Conservation (phyloP, 2,797 vertebrate species). For the Muscicapa comitata region DNA sequence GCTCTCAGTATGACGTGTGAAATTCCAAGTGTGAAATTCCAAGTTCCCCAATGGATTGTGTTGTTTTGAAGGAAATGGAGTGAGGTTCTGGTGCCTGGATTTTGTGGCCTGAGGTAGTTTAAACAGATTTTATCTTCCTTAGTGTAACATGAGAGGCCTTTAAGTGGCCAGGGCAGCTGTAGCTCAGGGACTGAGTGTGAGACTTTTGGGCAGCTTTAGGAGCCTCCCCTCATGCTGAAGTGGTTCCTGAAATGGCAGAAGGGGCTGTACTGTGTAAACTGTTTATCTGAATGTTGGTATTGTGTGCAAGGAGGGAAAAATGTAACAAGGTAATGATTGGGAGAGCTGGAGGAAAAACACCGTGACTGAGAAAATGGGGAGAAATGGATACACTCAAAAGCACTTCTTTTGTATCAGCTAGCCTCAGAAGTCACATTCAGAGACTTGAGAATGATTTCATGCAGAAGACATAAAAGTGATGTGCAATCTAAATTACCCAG, state of each 20-base stretch:
- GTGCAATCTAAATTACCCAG: background rate
- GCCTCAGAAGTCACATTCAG: background rate
- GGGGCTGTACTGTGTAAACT: background rate
- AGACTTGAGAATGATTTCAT: background rate
- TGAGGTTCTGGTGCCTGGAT: background rate
- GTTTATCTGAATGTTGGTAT: background rate
- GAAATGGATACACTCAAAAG: background rate
- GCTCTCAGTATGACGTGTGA: background rate
- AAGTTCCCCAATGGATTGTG: background rate
- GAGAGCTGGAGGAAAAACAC: background rate
- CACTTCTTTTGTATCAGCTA: background rate
- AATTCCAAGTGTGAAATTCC: constrained; percentile 51
- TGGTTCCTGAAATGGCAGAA: background rate
- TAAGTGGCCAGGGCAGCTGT: background rate
- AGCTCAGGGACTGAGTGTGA: background rate
- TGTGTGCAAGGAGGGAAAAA: background rate
- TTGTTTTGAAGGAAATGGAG: background rate
- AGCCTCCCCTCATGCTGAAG: background rate
- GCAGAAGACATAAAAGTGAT: background rate
- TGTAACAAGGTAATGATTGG: rapidly evolving
- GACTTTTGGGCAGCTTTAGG: background rate
- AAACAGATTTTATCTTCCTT: background rate
- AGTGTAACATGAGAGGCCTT: background rate
- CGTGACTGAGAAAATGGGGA: background rate
- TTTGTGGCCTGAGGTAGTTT: background rate